Conservation (phyloP, 2,797 vertebrate species). For the Anguilla anguilla region DNA sequence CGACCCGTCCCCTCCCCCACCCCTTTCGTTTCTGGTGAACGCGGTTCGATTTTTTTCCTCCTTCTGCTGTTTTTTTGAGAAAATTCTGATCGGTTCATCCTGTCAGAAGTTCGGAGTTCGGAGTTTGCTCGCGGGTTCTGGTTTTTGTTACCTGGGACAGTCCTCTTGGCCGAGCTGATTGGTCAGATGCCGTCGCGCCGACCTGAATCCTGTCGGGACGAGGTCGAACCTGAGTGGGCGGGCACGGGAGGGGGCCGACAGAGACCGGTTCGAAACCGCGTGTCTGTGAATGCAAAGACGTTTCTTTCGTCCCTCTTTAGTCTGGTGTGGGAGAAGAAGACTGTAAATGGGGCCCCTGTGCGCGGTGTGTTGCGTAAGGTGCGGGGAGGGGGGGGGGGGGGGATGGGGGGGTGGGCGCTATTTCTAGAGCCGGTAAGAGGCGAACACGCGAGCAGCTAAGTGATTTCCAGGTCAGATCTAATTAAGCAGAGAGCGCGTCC, state of each 20-base stretch:
- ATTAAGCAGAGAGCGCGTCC: constrained; percentile 71
- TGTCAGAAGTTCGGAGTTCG: constrained; percentile 49
- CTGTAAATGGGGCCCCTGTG: constrained; percentile 4
- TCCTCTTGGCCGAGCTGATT: constrained; percentile 73
- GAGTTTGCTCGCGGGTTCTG: constrained; percentile 66
- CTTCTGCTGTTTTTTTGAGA: neutral
- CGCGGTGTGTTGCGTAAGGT: constrained; percentile 9
- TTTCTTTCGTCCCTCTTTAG: constrained; percentile 20
- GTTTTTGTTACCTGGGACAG: constrained; percentile 69
- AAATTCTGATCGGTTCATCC: neutral
- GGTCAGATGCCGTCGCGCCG: constrained; percentile 79
- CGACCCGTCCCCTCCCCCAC: neutral
- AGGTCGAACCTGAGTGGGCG: constrained; percentile 71
- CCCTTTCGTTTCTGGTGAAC: neutral
- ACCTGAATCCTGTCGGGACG: constrained; percentile 68
- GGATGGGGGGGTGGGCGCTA: too few species aligned
- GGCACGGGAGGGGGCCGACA: constrained; percentile 62
- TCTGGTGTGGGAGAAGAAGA: constrained; percentile 13
- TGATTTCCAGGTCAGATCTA: constrained; percentile 77
- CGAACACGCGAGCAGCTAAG: constrained; percentile 70
- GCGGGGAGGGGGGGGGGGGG: neutral
- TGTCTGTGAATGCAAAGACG: constrained; percentile 29
- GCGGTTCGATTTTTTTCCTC: too few species aligned
- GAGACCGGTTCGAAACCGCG: constrained; percentile 46
- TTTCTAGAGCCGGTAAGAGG: constrained; percentile 42